Conservation (phyloP, 2,888 invertebrate genomes). For the Mellilla xanthometata region DNA sequence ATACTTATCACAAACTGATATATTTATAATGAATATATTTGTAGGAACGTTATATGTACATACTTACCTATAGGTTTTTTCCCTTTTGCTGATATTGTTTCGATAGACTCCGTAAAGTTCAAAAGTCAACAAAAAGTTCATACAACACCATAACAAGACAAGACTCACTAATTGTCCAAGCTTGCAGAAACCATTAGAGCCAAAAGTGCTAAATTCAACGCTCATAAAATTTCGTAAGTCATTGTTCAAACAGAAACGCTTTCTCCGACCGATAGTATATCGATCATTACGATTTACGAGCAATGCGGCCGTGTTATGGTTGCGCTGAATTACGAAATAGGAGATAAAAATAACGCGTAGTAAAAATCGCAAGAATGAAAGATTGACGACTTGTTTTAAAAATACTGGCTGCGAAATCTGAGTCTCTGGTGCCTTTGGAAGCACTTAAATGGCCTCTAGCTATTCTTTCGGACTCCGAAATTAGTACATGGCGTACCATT, state of each 20-base stretch:
- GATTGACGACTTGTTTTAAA: slow-evolving; percentile 6
- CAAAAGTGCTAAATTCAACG: slow-evolving; percentile 28
- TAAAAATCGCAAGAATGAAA: slow-evolving; percentile 13
- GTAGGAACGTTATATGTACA: too few relatives aligned
- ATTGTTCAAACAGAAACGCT: slow-evolving; percentile 30
- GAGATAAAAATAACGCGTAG: slow-evolving; percentile 22
- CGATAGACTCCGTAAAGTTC: too few relatives aligned
- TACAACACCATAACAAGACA: slow-evolving; percentile 8
- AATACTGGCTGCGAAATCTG: slow-evolving; percentile 12
- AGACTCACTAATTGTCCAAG: slow-evolving; percentile 11
- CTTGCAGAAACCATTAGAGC: slow-evolving; percentile 8
- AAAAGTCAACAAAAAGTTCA: background rate
- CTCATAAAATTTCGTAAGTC: slow-evolving; percentile 24
- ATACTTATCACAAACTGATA: too few relatives aligned
- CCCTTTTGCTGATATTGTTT: too few relatives aligned
- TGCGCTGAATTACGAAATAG: slow-evolving; percentile 22
- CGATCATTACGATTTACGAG: slow-evolving; percentile 29
- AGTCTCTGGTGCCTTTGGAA: slow-evolving; percentile 9
- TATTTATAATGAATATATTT: too few relatives aligned
- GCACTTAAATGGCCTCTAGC: slow-evolving; percentile 16
- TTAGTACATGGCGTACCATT: too few relatives aligned
- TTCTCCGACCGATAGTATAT: slow-evolving; percentile 28
- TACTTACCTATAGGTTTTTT: too few relatives aligned
- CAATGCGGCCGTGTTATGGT: slow-evolving; percentile 22
- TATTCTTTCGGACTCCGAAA: too few relatives aligned